These are phyloP conservation scores for Parasteatoda tepidariorum DNA, from an alignment of 1,140 invertebrate species.

Conservation along the genomic window DNA sequence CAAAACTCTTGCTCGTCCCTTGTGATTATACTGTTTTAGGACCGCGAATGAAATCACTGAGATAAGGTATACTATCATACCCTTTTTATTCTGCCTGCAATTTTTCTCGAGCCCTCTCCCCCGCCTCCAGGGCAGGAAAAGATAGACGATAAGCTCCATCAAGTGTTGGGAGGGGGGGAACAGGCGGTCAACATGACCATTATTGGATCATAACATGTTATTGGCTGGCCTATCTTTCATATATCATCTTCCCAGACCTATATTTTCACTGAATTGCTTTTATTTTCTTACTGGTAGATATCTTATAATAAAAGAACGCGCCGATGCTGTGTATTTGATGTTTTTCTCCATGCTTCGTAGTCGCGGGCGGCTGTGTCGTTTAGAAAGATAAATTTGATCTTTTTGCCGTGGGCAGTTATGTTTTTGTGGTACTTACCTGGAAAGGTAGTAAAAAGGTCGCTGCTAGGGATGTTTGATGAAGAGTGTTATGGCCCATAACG, in stretches of 20 bases:
- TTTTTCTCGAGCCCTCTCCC: constrained; percentile 6
- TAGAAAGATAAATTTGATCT: neutral
- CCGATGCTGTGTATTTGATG: neutral
- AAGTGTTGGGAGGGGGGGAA: constrained; percentile 52
- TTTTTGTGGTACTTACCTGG: neutral
- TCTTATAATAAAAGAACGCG: constrained; percentile 7
- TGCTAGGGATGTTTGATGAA: neutral
- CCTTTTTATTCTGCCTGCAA: neutral
- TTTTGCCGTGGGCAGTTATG: neutral
- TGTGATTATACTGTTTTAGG: constrained; percentile 5
- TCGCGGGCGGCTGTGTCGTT: neutral
- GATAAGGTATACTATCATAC: constrained; percentile 15
- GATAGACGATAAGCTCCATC: constrained; percentile 39
- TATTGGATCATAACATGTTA: constrained; percentile 60
- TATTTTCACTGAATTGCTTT: constrained; percentile 47
- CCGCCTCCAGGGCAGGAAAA: constrained; percentile 9
- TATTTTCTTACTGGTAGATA: constrained; percentile 17
- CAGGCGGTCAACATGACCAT: constrained; percentile 42
- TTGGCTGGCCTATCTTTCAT: constrained; percentile 52
- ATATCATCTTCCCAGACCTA: constrained; percentile 49
- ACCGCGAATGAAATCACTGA: constrained; percentile 20
- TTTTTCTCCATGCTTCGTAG: neutral
- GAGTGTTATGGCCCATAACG: neutral
- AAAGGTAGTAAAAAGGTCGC: neutral
- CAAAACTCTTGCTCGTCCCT: no score